Evolutionary conservation across 1,140 invertebrate genomes (phyloP).

Genomic region (Danaus melanippus): DNA sequence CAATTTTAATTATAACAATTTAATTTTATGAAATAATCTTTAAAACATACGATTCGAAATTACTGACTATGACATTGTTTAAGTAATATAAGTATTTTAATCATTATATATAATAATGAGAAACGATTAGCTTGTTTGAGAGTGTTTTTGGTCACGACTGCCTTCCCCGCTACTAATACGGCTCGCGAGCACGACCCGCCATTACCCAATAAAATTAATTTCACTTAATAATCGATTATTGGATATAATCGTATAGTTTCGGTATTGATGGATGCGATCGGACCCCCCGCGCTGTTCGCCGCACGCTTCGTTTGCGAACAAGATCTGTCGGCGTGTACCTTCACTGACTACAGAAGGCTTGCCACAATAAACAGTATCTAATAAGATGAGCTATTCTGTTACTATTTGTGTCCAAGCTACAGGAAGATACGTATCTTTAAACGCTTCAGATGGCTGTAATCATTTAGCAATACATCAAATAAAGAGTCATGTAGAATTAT

Average conservation of each 20-base stretch:
- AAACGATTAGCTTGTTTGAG: too few relatives aligned
- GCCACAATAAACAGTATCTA: constrained; percentile 9
- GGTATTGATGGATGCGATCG: constrained; percentile 45
- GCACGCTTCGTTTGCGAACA: constrained; percentile 38
- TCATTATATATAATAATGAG: too few relatives aligned
- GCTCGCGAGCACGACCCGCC: constrained; percentile 21
- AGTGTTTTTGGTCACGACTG: constrained; percentile 7
- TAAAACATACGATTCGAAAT: too few relatives aligned
- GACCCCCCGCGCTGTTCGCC: constrained; percentile 46
- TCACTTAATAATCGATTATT: constrained; percentile 61
- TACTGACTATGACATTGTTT: too few relatives aligned
- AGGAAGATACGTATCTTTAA: constrained; percentile 1
- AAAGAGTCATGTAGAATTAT: too few relatives aligned
- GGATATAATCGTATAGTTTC: constrained; percentile 58
- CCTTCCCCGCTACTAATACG: constrained; percentile 17
- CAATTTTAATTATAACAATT: too few relatives aligned
- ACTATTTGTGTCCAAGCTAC: constrained; percentile 19
- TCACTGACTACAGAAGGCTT: constrained; percentile 16
- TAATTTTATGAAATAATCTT: too few relatives aligned
- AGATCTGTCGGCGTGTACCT: constrained; percentile 32
- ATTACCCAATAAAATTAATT: constrained; percentile 67
- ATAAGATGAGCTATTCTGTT: background rate
- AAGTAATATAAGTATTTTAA: too few relatives aligned
- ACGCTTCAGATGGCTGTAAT: constrained; percentile 2
- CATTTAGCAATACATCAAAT: background rate